A percentile compares a stretch with the other conserved stretches of the same genome.
Conservation (phyloP, 1,140 invertebrate genomes). For the Bombus affinis region DNA sequence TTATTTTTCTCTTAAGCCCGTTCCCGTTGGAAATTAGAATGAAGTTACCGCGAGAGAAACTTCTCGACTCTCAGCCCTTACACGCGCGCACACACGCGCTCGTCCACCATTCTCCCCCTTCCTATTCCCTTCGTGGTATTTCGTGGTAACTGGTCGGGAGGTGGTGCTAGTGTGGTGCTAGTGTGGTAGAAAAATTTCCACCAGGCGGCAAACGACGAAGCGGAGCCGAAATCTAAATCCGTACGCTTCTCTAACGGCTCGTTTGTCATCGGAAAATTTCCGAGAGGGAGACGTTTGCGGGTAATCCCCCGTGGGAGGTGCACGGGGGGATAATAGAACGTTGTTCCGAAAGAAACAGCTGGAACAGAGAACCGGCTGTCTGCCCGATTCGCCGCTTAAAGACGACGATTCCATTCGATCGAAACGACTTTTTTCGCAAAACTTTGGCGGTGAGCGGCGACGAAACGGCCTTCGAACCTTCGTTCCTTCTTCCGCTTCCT, state of each 20-base stretch:
- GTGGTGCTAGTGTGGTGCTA: no score
- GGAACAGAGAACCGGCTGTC: neutral
- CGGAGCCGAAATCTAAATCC: conserved; percentile 8
- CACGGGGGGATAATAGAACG: conserved; percentile 4
- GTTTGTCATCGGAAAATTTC: conserved; percentile 33
- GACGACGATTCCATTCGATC: conserved; percentile 24
- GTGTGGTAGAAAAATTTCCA: neutral
- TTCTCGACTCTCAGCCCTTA: neutral
- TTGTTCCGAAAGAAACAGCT: neutral
- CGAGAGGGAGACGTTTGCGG: conserved; percentile 1
- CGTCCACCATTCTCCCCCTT: neutral
- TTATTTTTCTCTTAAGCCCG: conserved; percentile 41
- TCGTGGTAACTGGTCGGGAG: neutral
- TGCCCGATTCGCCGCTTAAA: conserved; percentile 20
- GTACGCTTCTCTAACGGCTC: conserved; percentile 16
- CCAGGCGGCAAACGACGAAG: neutral
- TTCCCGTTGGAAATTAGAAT: conserved; percentile 43
- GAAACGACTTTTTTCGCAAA: neutral
- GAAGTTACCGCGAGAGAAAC: conserved; percentile 37
- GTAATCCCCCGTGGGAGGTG: neutral
- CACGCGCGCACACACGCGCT: neutral
- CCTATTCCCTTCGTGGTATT: neutral
- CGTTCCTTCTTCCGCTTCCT: conserved; percentile 27
- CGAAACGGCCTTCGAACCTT: neutral
- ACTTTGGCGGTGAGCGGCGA: neutral